These are phyloP conservation scores for Lepidocolaptes lacrymiger DNA, from an alignment of 2,797 vertebrate genomes.

Conservation along the genomic window DNA sequence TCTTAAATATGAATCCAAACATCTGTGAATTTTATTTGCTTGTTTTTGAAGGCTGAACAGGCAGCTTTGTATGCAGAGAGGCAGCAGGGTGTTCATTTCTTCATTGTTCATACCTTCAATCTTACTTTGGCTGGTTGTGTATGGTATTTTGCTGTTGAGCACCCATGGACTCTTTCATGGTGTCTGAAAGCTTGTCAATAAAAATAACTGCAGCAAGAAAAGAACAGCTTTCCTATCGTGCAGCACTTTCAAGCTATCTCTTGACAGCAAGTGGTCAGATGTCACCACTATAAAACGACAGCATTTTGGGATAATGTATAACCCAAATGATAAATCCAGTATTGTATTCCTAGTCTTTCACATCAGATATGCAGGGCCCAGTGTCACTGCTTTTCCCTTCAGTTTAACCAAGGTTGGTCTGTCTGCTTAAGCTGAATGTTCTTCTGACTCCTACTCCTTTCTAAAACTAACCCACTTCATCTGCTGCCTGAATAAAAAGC, in stretches of 20 bases:
- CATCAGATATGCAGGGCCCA: conserved; percentile 22
- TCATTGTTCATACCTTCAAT: background rate
- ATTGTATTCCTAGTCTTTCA: conserved; percentile 50
- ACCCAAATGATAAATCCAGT: conserved; percentile 44
- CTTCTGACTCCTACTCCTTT: conserved; percentile 72
- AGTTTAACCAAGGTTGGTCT: conserved; percentile 53
- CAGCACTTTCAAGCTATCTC: conserved; percentile 56
- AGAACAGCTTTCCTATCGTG: conserved; percentile 12
- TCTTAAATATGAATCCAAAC: background rate
- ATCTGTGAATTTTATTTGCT: background rate
- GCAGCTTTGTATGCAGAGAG: background rate
- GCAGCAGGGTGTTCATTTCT: background rate
- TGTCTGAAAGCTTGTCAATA: conserved; percentile 60
- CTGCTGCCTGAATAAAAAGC: conserved; percentile 73
- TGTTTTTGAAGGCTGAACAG: conserved; percentile 3
- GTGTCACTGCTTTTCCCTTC: conserved; percentile 1
- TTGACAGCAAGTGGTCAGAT: conserved; percentile 33
- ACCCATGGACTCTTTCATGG: background rate
- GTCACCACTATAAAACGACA: conserved; percentile 49
- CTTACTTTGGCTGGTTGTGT: background rate
- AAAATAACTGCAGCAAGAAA: conserved; percentile 65
- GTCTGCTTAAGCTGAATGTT: conserved; percentile 67
- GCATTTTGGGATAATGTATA: conserved; percentile 60
- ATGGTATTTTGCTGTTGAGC: background rate
- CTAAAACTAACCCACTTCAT: conserved; percentile 74